Percentiles rank a stretch among this genome's conserved stretches.
These are phyloP conservation scores for Sthenelais limicola DNA, from an alignment of 2,888 invertebrate genomes.

Conservation along the genomic window DNA sequence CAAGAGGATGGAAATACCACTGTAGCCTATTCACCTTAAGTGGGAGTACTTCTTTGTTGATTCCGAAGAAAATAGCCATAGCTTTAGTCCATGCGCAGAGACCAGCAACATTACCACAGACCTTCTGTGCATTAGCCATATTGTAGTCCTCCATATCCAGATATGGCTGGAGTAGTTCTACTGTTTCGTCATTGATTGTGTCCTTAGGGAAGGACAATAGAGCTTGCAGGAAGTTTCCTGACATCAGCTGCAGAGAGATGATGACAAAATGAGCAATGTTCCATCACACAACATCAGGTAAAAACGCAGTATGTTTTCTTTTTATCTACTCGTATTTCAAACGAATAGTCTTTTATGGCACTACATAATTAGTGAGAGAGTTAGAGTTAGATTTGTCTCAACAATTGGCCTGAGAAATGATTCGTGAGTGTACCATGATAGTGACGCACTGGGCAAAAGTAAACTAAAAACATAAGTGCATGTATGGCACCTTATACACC, in stretches of 20 bases:
- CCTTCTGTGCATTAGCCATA: conserved; percentile 70
- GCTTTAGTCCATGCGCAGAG: conserved; percentile 72
- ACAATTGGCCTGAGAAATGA: too few relatives aligned
- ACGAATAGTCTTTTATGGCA: too few relatives aligned
- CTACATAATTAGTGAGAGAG: too few relatives aligned
- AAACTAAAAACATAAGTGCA: too few relatives aligned
- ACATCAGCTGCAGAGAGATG: conserved; percentile 61
- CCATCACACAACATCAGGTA: too few relatives aligned
- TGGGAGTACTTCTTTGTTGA: conserved; percentile 73
- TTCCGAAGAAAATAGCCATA: conserved; percentile 71
- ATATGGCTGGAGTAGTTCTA: conserved; percentile 72
- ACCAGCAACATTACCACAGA: conserved; percentile 73
- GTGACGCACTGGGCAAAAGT: too few relatives aligned
- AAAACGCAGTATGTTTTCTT: too few relatives aligned
- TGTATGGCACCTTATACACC: too few relatives aligned
- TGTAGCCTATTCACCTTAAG: conserved; percentile 66
- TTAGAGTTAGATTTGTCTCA: too few relatives aligned
- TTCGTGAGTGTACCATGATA: too few relatives aligned
- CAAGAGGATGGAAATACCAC: too few relatives aligned
- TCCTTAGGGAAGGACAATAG: conserved; percentile 89
- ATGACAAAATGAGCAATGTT: background rate
- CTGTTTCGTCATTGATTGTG: conserved; percentile 76
- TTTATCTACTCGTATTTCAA: too few relatives aligned
- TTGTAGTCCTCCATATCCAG: conserved; percentile 71
- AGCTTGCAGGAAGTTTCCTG: conserved; percentile 73